Evolutionary conservation across 2,113 vertebrate species (phyloP).

Genomic region (Calonectris borealis): DNA sequence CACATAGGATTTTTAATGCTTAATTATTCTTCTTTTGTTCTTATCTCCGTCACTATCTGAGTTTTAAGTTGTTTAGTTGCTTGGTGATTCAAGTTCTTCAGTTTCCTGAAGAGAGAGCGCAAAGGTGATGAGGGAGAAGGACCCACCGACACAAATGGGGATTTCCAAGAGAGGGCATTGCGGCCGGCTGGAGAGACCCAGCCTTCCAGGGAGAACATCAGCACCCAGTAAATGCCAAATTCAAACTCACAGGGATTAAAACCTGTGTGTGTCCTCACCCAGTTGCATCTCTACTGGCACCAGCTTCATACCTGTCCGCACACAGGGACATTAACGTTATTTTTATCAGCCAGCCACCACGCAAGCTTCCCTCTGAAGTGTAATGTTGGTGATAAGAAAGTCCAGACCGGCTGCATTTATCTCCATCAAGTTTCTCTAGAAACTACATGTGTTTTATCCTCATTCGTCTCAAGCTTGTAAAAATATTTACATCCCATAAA

Average conservation of each 20-base stretch:
- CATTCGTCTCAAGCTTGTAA: background rate
- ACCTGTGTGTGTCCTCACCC: background rate
- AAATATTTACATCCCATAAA: background rate
- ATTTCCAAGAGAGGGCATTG: background rate
- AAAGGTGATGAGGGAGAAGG: background rate
- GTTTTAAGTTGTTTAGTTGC: slow-evolving; percentile 47
- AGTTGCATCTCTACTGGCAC: background rate
- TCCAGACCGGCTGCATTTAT: background rate
- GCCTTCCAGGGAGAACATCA: background rate
- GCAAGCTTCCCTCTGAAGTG: background rate
- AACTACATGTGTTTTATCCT: background rate
- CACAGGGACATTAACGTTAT: background rate
- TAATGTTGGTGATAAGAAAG: background rate
- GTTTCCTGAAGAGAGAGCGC: background rate
- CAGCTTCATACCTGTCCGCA: background rate
- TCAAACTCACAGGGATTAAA: background rate
- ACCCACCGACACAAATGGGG: background rate
- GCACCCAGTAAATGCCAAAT: background rate
- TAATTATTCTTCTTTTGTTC: slow-evolving; percentile 66
- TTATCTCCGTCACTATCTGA: background rate
- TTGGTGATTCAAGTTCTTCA: background rate
- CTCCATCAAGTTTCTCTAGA: background rate
- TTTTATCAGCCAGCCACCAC: background rate
- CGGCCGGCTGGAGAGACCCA: fast-evolving
- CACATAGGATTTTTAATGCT: slow-evolving; percentile 66